Base-by-base conservation (phyloP, 1,140 invertebrate species). In the Coptotermes formosanus region DNA sequence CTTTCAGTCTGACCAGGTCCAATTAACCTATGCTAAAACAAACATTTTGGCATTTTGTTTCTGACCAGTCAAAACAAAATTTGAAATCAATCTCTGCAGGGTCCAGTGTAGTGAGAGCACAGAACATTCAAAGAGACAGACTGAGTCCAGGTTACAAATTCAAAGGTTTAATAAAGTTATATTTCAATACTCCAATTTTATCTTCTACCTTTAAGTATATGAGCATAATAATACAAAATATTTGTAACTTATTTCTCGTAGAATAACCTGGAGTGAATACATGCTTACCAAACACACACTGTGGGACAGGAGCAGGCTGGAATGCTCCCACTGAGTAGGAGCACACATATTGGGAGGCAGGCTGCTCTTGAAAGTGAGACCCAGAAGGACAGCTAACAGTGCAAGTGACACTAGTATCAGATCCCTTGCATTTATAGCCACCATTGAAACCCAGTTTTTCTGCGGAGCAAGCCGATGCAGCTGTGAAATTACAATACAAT, bases 271-370 rank as follows among this genome's bases (percentile, higher is more conserved):
- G 14, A 55, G 14, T 55, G 19, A 21, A 55, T 19, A 55, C 12
- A 16, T 3, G 90, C 93, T 93, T 90, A 95, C 94, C 92, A 87
- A 93, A 94, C 25, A 94, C 91, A 88, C 97, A 98, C 87, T 94
- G 93, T 14, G 97, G 97, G 85, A 96, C 91, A 0, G 94, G 94
- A 23, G 92, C 91, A 0, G 96, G 96, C 64, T 91, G 88, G 90
- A 95, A 98, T 9, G 91, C 87, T 0, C 95, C 95, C 14, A 91
- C 93, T 16, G 93, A 91, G 87, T 96, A 97, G 6, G 89, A 89
- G 89, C 97, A 98, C 32, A 90, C 93, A 90, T 97, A 97, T 6
- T 91, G 86, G 0, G 92, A 87, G 0, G 94, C 93, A 8, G 95
- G 92, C 0, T 93, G 88, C 7, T 92, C 92, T 82, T 94, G 93